Evolutionary conservation across 2,797 vertebrate species (phyloP).

Genomic region (Clarias pachynema): DNA sequence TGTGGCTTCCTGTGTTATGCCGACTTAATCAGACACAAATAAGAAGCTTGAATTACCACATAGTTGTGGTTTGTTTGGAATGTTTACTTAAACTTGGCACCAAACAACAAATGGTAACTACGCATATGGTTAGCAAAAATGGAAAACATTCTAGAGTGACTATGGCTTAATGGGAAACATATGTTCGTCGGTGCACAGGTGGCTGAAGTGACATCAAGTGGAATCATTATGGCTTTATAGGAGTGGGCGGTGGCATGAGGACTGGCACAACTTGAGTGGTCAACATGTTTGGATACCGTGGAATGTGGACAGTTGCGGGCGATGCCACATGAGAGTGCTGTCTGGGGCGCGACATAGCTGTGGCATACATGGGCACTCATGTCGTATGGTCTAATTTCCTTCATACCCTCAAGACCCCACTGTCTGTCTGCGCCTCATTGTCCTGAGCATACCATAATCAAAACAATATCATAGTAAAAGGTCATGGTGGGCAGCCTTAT

Average conservation of each 20-base stretch:
- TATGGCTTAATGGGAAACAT: conserved; percentile 37
- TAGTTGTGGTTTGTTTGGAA: conserved; percentile 8
- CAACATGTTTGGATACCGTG: conserved; percentile 80
- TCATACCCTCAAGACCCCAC: conserved; percentile 57
- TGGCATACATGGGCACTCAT: conserved; percentile 73
- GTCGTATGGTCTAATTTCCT: conserved; percentile 52
- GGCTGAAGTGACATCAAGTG: conserved; percentile 76
- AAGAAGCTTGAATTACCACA: background rate
- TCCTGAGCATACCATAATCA: background rate
- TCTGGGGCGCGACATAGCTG: conserved; percentile 75
- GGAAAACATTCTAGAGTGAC: conserved; percentile 32
- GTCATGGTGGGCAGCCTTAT: background rate
- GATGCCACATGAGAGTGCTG: conserved; percentile 74
- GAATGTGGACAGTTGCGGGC: conserved; percentile 76
- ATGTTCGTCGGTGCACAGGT: conserved; percentile 69
- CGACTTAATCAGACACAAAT: background rate
- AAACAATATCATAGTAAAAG: background rate
- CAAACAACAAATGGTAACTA: conserved; percentile 17
- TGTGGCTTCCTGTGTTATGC: conserved; percentile 3
- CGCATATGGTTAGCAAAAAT: background rate
- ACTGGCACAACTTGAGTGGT: conserved; percentile 78
- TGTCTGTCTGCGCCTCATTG: conserved; percentile 56
- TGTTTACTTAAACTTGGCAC: conserved; percentile 22
- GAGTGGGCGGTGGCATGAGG: conserved; percentile 69
- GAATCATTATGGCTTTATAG: conserved; percentile 74